Conservation (phyloP, 2,113 vertebrate species). For the Spea multiplicata region DNA sequence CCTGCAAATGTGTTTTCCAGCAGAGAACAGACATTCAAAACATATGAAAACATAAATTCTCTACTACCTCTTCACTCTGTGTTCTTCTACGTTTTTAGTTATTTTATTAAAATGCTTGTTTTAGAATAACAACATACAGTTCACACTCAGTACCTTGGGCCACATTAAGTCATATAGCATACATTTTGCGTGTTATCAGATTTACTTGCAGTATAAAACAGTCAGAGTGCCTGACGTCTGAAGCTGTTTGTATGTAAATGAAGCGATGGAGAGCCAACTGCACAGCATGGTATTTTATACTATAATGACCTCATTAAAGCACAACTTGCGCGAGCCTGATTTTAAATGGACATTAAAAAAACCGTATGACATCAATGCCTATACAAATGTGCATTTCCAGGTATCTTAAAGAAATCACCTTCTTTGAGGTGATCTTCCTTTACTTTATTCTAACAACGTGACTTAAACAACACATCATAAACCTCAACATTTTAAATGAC, state of each 20-base stretch:
- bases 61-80: not conserved
- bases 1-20: not conserved
- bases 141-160: not conserved
- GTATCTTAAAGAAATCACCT: not conserved
- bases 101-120: not conserved
- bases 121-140: not conserved
- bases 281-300: slow-evolving; percentile 19
- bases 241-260: slow-evolving; percentile 26
- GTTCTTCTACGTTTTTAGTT: not conserved
- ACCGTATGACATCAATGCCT: not conserved
- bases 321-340: slow-evolving; percentile 13
- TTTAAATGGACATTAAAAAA: not conserved
- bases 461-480: too few species aligned
- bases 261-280: slow-evolving; percentile 8
- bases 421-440: not conserved
- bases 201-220: not conserved
- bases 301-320: slow-evolving; percentile 25
- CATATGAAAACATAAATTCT: not conserved
- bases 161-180: not conserved
- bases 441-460: too few species aligned
- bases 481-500: too few species aligned
- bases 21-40: not conserved
- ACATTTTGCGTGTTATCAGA: not conserved
- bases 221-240: slow-evolving; percentile 5
- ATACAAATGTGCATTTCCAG: not conserved